Evolutionary conservation across 2,797 vertebrate genomes (phyloP), one percentile per base, ranked within the genome.

Genomic region (Sebastes ruberrimus): DNA sequence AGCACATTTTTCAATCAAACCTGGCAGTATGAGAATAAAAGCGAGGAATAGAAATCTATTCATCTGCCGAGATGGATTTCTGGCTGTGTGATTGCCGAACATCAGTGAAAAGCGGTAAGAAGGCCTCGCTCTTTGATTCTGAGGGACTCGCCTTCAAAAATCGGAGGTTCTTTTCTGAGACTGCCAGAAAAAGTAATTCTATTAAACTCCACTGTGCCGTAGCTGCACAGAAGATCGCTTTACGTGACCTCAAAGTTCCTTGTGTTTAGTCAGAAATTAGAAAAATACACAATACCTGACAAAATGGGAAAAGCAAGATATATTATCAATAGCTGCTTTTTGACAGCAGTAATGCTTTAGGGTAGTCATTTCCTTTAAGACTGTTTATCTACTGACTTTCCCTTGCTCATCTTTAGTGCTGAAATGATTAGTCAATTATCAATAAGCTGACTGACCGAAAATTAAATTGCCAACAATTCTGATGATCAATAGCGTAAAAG

Each of bases 1-100:
- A 84, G 55, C 3, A 30, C n/a, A 42, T 65, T 80, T 82, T 83
- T 78, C 71, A 79, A 90, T 90, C 64, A 71, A 69, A 83, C 49
- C 66, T 64, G 85, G 85, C 86, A 77, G 78, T 7, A 46, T 56
- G 59, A 80, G 65, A 80, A 85, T 69, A 82, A 89, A 53, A 85
- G 27, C 53, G 38, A 81, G 76, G 32, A 74, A 78, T 20, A 66
- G 72, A 59, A 86, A 88, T 84, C 70, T 73, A 64, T 82, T 90
- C 69, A 85, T 88, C 74, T 73, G 23, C 60, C n/a, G 32, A 80
- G 82, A 91, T 86, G 83, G 86, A 88, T 87, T 88, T 86, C 68
- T 87, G 25, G 1, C 67, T 66, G 63, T 38, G 62, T 70, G 78
- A 80, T 49, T 88, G 78, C 68, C 2, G 53, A 90, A 56, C 25